Evolutionary conservation across 2,888 invertebrate genomes (phyloP), one percentile per base, ranked within the genome.

Genomic region (Proisotoma minuta): DNA sequence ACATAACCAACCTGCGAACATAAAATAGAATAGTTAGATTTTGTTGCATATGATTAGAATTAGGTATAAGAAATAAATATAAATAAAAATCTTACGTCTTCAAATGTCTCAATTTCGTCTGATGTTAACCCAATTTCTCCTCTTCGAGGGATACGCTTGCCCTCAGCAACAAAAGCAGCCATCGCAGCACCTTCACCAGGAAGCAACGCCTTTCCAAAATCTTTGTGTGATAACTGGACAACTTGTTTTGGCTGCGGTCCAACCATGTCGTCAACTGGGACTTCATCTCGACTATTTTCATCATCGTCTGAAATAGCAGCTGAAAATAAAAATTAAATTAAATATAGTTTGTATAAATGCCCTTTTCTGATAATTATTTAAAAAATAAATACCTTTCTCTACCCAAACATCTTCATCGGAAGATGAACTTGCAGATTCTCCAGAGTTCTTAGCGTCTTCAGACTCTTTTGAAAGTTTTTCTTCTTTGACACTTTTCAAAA

Each of bases 181-280:
- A 99, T 99, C 2, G 98, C 99, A 40, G 97, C 98, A 75, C 93
- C 98, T 83, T 99, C 99, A 59, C 97, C 97, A 0, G 97, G 97
- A 74, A 99, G 79, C 76, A 99, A 80, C 29, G 98, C 97, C 77
- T 92, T 88, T 4, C 92, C 93, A 79, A 89, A 91, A 77, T 94
- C 93, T 78, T 87, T 88, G 60, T 85, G 84, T 3, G 87, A 85
- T 2, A 89, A 77, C 1, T 86, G 84, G 1, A 86, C 84, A 29
- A 87, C 85, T n/a, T 85, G 82, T 69, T 87, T 86, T 47, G 86
- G 82, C 24, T 84, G 80, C 3, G 89, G 89, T 0, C 88, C 88
- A 2, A 79, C 71, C 39, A 79, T 80, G 26, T 83, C 82, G n/a
- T 43, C 58, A 3, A 28, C 5, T 3, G 18, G 27, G 23, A 34